These are phyloP conservation scores for Drosophila erecta DNA, from an alignment of 1,140 invertebrate genomes.

Conservation along the genomic window DNA sequence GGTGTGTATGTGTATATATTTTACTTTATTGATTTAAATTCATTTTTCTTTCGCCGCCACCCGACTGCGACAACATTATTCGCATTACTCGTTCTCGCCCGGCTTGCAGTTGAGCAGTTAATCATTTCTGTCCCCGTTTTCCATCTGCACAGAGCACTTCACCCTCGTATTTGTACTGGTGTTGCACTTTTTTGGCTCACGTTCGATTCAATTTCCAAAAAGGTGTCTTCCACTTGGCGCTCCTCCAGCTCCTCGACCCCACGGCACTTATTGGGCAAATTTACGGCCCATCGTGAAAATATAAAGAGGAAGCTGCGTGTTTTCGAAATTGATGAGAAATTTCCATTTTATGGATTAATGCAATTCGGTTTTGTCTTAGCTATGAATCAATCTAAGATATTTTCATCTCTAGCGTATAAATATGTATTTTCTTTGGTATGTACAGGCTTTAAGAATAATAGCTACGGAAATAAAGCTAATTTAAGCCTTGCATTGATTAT, in stretches of 20 bases:
- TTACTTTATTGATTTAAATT: conserved; percentile 75
- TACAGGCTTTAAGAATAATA: too few species aligned
- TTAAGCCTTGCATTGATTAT: too few species aligned
- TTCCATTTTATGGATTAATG: not conserved
- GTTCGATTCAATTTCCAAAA: conserved; percentile 56
- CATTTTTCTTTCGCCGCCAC: conserved; percentile 51
- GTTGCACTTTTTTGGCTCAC: conserved; percentile 55
- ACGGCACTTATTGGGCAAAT: conserved; percentile 36
- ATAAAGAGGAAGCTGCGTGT: conserved; percentile 9
- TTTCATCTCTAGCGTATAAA: too few species aligned
- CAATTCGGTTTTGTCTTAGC: too few species aligned
- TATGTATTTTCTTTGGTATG: too few species aligned
- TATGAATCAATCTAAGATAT: too few species aligned
- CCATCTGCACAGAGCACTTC: not conserved
- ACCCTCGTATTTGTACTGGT: conserved; percentile 28
- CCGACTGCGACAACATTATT: conserved; percentile 57
- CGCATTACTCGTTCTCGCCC: conserved; percentile 27
- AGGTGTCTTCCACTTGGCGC: conserved; percentile 46
- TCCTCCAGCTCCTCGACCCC: conserved; percentile 19
- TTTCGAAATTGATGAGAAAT: not conserved
- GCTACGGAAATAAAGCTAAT: too few species aligned
- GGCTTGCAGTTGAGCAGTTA: conserved; percentile 58
- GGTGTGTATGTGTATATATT: conserved; percentile 33
- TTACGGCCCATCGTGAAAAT: conserved; percentile 14
- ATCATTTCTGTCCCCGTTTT: conserved; percentile 48